phyloP scores from a whole-genome alignment of 2,888 invertebrate genomes.

The Acronicta leporina region DNA sequence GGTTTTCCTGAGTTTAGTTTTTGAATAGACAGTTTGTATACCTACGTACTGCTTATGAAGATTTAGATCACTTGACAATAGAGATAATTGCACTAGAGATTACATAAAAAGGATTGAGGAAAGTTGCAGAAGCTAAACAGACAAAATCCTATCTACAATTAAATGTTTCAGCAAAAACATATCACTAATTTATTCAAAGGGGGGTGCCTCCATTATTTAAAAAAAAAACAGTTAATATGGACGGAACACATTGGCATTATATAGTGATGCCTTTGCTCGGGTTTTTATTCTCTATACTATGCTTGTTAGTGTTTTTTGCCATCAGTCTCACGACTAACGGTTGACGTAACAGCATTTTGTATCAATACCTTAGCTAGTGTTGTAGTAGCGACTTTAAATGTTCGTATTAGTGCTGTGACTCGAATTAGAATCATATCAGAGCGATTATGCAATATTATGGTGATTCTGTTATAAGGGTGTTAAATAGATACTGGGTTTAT shows the following conservation, averaged over 20 bases:
- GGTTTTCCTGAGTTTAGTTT: too few species aligned
- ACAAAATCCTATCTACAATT: too few species aligned
- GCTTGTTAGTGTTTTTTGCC: constrained; percentile 51
- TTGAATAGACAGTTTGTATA: too few species aligned
- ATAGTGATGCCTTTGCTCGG: constrained; percentile 19
- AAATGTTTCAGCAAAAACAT: too few species aligned
- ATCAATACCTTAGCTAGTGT: constrained; percentile 34
- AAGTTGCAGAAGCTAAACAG: too few species aligned
- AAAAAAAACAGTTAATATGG: constrained; percentile 1
- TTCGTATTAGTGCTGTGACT: constrained; percentile 24
- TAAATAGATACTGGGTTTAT: too few species aligned
- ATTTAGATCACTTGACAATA: too few species aligned
- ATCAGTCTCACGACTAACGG: constrained; percentile 57
- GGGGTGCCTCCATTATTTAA: too few species aligned
- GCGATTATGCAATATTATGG: not conserved
- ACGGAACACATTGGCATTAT: constrained; percentile 24
- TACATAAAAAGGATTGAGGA: too few species aligned
- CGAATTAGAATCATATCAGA: constrained; percentile 22
- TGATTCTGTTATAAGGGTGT: not conserved
- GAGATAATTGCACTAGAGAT: too few species aligned
- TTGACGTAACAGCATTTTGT: constrained; percentile 62
- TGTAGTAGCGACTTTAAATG: constrained; percentile 25
- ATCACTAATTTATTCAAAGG: too few species aligned
- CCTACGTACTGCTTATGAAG: too few species aligned
- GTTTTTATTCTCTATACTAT: constrained; percentile 46